Conservation (phyloP, 2,113 vertebrate genomes). For the Odocoileus virginianus region DNA sequence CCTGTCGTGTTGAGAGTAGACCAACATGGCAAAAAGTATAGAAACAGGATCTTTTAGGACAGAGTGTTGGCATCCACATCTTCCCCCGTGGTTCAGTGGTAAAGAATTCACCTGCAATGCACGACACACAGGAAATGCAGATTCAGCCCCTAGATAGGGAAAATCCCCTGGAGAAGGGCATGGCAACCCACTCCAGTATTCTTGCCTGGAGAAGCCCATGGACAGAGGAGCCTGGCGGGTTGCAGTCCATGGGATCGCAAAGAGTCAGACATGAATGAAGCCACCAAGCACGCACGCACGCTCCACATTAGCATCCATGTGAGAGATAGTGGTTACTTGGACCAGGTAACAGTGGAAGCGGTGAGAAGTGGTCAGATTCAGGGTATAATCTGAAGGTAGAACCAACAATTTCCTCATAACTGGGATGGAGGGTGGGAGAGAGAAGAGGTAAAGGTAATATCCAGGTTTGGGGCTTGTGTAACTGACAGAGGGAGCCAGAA, state of each 20-base stretch:
- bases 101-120: not conserved
- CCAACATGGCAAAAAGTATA: not conserved
- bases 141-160: not conserved
- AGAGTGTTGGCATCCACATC: not conserved
- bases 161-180: not conserved
- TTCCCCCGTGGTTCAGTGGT: not conserved
- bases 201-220: not conserved
- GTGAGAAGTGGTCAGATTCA: not conserved
- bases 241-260: not conserved
- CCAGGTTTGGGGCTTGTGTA: not conserved
- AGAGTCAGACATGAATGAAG: not conserved
- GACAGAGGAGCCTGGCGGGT: not conserved
- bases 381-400: not conserved
- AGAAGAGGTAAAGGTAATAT: not conserved
- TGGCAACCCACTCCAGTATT: not conserved
- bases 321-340: not conserved
- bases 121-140: not conserved
- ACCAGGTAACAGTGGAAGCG: not conserved
- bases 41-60: not conserved
- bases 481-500: not conserved
- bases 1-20: not conserved
- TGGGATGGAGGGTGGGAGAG: not conserved
- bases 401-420: not conserved
- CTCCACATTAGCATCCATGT: not conserved
- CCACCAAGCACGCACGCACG: not conserved